A percentile compares a stretch with the other conserved stretches of the same genome.
Conservation (phyloP, 1,140 invertebrate genomes). For the Penaeus indicus region DNA sequence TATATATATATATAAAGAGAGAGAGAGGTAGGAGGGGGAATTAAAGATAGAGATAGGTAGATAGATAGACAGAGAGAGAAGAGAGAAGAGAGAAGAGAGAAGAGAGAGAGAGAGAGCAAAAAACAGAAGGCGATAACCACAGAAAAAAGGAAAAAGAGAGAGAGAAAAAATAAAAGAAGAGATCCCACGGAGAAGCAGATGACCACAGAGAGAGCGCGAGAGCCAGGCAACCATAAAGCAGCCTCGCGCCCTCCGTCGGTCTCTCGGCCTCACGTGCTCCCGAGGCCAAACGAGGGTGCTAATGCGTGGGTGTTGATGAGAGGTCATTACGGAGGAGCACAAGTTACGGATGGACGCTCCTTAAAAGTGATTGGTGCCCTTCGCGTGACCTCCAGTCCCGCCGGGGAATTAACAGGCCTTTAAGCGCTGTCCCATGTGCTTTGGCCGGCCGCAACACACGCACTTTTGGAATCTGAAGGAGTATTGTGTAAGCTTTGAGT, state of each 20-base stretch:
- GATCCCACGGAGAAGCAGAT: neutral
- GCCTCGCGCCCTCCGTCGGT: too few species aligned
- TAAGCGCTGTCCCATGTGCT: neutral
- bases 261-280: constrained; percentile 25
- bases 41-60: neutral
- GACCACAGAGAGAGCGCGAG: too few species aligned
- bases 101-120: neutral
- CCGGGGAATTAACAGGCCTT: constrained; percentile 37
- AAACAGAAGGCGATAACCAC: neutral
- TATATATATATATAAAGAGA: too few species aligned
- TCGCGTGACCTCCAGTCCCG: constrained; percentile 48
- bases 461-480: too few species aligned
- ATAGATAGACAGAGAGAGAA: neutral
- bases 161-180: neutral
- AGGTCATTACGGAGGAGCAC: constrained; percentile 54
- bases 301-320: constrained; percentile 55
- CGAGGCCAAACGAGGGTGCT: constrained; percentile 59
- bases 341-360: constrained; percentile 48
- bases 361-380: constrained; percentile 60
- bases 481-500: too few species aligned
- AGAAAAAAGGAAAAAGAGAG: neutral
- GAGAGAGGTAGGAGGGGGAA: neutral
- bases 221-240: too few species aligned
- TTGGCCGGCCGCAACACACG: too few species aligned
- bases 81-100: neutral